Base-by-base conservation (phyloP, 2,113 vertebrate genomes). In the Hypanus sabinus region DNA sequence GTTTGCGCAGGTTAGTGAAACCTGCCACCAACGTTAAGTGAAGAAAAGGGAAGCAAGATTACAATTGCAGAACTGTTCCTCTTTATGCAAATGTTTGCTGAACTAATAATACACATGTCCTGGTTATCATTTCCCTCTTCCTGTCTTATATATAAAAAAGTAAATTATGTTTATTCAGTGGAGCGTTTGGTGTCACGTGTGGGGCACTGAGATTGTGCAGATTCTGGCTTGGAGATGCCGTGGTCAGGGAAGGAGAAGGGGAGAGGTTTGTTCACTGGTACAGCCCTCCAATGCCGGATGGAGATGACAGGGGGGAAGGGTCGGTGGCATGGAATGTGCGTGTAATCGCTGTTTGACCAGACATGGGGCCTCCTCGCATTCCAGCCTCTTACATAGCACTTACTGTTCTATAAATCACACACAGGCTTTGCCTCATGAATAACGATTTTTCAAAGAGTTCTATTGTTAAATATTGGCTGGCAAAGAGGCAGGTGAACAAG, bases 371-470 rank as follows among this genome's bases (percentile, higher is more conserved):
- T 73, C 27, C 70, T 27, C 70, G 14, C 91, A 93, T 93, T 93
- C 91, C 91, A 93, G 36, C 68, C 70, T 73, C 73, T 93, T 93
- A 93, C 91, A 93, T 93, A 75, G 91, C 68, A 27, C 18, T 73
- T 70, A 93, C 73, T 93, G 91, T 93, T 93, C 70, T 73, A 27
- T 55, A 93, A 93, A 93, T 93, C 91, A 93, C 68, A 93, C 91
- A 55, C 91, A 93, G 91, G 36, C 91, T 73, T 46, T 14, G 68
- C 91, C 38, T 93, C 73, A 93, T 93, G 91, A 93, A 93, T 93
- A 93, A 73, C 68, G 38, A 73, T 93, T 93, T 91, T 93, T 93
- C 91, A 93, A 93, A 93, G 91, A 27, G 36, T 55, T 55, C 91
- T 93, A 93, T 93, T 93, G 91, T 93, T 93, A 93, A 73, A 73